Evolutionary conservation across 2,797 vertebrate genomes (phyloP), one percentile per base, ranked within the genome.

Genomic region (Phaenicophaeus curvirostris): DNA sequence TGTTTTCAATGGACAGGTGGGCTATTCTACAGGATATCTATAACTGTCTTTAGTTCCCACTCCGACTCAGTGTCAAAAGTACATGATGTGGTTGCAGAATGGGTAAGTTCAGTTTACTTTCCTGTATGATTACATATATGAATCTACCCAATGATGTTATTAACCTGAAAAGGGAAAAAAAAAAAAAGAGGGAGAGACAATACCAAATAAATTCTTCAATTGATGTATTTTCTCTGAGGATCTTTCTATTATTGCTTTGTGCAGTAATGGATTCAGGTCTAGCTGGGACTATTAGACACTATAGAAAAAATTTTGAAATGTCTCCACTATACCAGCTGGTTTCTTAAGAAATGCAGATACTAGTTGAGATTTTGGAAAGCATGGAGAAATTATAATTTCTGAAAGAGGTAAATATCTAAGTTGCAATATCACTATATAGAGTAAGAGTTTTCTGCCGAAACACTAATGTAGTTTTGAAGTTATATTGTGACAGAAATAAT

Each of bases 1-100:
- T 94, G 41, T 95, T 96, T 97, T 77, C 67, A 85, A 96, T 95
- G 96, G 84, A 89, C 98, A 99, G 99, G 99, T 93, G 97, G 97
- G 28, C 94, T 98, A 27, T 98, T 98, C 97, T 99, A 98, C 98
- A 98, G 98, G 85, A 96, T 99, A 59, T 97, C 98, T 6, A 93
- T 99, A 82, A 94, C 88, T 68, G 96, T 99, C 90, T 96, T 94
- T 92, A 98, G 97, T 51, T 85, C 84, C 39, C 90, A 84, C 57
- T n/a, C 65, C 41, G 87, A 97, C 63, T 83, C 96, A 2, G 97
- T 87, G 55, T 85, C 85, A 0, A 97, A 97, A 57, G 97, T 99
- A 20, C 97, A 98, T 74, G 96, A 69, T 66, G 94, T 96, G 1
- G 95, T 98, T 89, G 97, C 96, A 31, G 91, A 96, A 81, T 99